Evolutionary conservation across 2,888 invertebrate genomes (phyloP), one percentile per base, ranked within the genome.

Genomic region (Drosophila basisetae): DNA sequence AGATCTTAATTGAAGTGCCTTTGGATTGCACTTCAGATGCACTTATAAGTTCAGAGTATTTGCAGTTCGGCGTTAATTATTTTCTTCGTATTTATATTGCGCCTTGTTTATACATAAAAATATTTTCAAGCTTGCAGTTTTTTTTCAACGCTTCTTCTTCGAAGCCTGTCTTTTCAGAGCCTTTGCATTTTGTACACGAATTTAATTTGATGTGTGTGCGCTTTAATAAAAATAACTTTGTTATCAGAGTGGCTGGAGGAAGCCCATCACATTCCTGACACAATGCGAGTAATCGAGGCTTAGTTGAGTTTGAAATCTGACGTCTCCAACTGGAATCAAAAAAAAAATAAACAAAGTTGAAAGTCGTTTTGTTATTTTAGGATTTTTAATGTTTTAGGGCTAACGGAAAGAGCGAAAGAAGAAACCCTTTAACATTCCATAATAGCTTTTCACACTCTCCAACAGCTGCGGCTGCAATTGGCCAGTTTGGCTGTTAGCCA

Each of bases 41-140:
- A 4, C 7, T 6, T 11, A 0, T 11, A 2, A 9, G 35, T 9
- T 0, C 3, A 77, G 76, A 5, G 73, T 41, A 61, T 68, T 3
- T 13, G 1, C 3, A 7, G 6, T 33, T 58, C 72, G 60, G 1
- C 7, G 3, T 28, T 47, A 10, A 35, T 37, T 1, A 0, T 3
- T 22, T 37, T 70, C 30, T 43, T 68, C 39, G 53, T 70, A 43
- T 84, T 80, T 78, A 76, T 78, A 75, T 86, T 76, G 67, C 81
- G 73, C 75, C 84, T 83, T 76, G 86, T 85, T 87, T 83, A 87
- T 83, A 80, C 75, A 82, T 80, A 78, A 62, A 82, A 81, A 81
- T 87, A 82, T 82, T 73, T 89, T 60, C 70, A 80, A 69, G 71
- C 69, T 69, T 77, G 75, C 80, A 83, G 62, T 76, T 80, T 73